Evolutionary conservation across 2,888 invertebrate genomes (phyloP).

Genomic region (Cabera pusaria): DNA sequence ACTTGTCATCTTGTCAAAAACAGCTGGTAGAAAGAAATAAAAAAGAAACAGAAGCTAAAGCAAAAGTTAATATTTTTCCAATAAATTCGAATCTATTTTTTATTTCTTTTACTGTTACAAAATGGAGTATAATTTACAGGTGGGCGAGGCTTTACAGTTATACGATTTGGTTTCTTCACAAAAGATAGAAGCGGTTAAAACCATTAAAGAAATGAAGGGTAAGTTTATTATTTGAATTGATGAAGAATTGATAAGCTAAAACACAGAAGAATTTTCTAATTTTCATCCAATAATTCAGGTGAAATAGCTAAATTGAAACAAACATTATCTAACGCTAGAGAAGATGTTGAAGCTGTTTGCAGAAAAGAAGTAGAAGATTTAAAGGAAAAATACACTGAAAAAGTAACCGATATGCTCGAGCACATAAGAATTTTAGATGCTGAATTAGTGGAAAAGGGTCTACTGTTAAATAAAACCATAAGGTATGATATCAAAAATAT

Average conservation of each 20-base stretch:
- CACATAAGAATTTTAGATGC: conserved; percentile 83
- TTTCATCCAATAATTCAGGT: conserved; percentile 74
- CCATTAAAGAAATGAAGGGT: conserved; percentile 57
- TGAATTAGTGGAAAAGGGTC: conserved; percentile 82
- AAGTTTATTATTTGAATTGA: conserved; percentile 19
- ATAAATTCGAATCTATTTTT: too few relatives aligned
- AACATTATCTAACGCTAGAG: conserved; percentile 75
- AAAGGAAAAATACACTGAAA: conserved; percentile 83
- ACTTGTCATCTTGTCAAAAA: conserved; percentile 56
- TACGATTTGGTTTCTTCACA: conserved; percentile 66
- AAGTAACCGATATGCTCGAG: conserved; percentile 78
- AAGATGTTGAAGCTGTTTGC: conserved; percentile 79
- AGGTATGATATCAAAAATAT: too few relatives aligned
- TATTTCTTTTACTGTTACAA: background rate
- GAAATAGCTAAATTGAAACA: conserved; percentile 80
- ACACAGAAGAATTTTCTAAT: conserved; percentile 2
- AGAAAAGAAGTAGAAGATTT: conserved; percentile 83
- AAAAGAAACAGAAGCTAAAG: conserved; percentile 71
- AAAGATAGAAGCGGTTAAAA: conserved; percentile 62
- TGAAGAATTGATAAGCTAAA: too few relatives aligned
- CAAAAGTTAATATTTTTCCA: conserved; percentile 44
- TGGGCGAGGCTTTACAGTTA: conserved; percentile 72
- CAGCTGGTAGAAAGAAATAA: conserved; percentile 56
- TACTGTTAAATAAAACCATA: conserved; percentile 75
- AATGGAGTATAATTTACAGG: conserved; percentile 44